Evolutionary conservation across 1,140 invertebrate species (phyloP).

Genomic region (Scaptomyza graminum): DNA sequence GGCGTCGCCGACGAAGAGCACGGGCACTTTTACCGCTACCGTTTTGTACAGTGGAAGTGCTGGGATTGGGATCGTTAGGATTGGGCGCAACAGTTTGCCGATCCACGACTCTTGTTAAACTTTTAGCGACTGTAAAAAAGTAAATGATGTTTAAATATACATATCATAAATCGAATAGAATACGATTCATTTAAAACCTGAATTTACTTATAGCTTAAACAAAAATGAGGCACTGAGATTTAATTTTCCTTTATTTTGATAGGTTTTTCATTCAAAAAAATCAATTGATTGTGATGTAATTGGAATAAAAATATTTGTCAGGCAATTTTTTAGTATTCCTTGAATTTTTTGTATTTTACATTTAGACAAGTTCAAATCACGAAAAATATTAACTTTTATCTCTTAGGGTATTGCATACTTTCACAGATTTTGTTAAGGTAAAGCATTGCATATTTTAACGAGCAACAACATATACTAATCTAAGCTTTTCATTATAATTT

Average conservation of each 20-base stretch:
- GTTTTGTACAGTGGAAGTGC: slow-evolving; percentile 49
- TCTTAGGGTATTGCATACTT: background rate
- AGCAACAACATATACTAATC: background rate
- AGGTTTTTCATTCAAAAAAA: too few species aligned
- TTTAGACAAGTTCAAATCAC: too few species aligned
- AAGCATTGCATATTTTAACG: slow-evolving; percentile 4
- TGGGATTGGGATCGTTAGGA: slow-evolving; percentile 38
- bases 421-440: background rate
- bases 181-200: too few species aligned
- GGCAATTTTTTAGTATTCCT: too few species aligned
- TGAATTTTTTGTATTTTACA: too few species aligned
- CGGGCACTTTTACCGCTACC: slow-evolving; percentile 66
- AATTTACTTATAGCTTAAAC: too few species aligned
- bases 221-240: too few species aligned
- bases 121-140: slow-evolving; percentile 44
- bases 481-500: background rate
- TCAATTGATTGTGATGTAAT: too few species aligned
- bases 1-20: slow-evolving; percentile 71
- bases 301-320: too few species aligned
- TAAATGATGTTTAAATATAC: slow-evolving; percentile 3
- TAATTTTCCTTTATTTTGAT: too few species aligned
- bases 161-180: background rate
- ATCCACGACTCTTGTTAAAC: slow-evolving; percentile 70
- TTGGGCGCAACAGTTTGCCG: slow-evolving; percentile 70
- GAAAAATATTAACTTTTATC: background rate